Evolutionary conservation across 2,113 vertebrate genomes (phyloP), one percentile per base, ranked within the genome.

Genomic region (Triplophysa siluroides): DNA sequence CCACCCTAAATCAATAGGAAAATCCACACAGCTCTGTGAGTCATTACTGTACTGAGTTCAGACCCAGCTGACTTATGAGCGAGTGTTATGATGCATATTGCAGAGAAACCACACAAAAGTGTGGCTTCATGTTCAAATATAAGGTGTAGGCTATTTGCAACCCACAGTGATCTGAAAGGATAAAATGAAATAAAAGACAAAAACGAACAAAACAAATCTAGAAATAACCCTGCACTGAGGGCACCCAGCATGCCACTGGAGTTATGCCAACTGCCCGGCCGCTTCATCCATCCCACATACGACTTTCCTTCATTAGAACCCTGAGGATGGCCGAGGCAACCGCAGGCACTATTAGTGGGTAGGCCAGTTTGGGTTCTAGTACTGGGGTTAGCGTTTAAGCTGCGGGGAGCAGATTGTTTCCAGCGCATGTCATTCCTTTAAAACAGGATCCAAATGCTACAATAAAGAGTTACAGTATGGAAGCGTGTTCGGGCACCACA

Each of bases 221-320:
- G 13, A 33, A 52, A 16, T 52, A 52, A 52, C 50, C 50, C 50
- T 52, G 14, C 14, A 14, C 50, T 18, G 50, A 52, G 50, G 16
- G 14, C 50, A 52, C 19, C 79, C 79, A 78, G 67, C 23, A 78
- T 54, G 83, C 43, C 50, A 14, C 7, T 68, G 90, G 89, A 70
- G 1, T 2, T 10, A 1, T 4, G 87, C 89, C 90, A 89, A 78
- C 75, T 85, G 19, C 71, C 81, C 87, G 24, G 78, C 88, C 13
- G 29, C 23, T 23, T 38, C 6, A 38, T 38, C 43, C 61, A 61
- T 82, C 50, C 68, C 68, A 45, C 52, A 64, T 29, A 74, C 60
- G 33, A 76, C 73, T 76, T 45, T 10, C 54, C 45, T 21, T 68
- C 67, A 69, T 83, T 72, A 84, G 67, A 76, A 54, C 52, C 33